These are phyloP conservation scores for Xiphophorus maculatus DNA, from an alignment of 2,113 vertebrate genomes.

Conservation along the genomic window DNA sequence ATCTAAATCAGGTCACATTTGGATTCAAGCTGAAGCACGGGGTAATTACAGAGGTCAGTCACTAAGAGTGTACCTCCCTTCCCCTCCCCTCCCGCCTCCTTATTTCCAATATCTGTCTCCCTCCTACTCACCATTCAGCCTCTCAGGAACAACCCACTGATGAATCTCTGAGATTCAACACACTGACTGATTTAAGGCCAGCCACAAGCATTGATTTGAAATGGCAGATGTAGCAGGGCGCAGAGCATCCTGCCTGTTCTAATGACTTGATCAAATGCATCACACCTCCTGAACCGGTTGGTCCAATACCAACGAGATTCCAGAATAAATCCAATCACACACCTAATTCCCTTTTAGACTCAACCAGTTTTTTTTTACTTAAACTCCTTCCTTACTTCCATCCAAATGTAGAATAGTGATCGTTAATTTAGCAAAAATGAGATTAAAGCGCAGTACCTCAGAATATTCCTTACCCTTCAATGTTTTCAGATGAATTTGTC, in stretches of 20 bases:
- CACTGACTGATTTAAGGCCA: conserved; percentile 78
- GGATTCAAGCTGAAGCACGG: conserved; percentile 73
- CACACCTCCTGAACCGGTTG: conserved; percentile 59
- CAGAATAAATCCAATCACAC: conserved; percentile 63
- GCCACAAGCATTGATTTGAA: conserved; percentile 80
- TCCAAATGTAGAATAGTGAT: conserved; percentile 39
- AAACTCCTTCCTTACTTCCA: conserved; percentile 23
- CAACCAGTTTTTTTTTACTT: conserved; percentile 10
- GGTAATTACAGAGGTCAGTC: conserved; percentile 79
- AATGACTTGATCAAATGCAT: conserved; percentile 81
- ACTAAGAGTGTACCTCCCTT: conserved; percentile 58
- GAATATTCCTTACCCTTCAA: too few relatives aligned
- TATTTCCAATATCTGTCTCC: conserved; percentile 39
- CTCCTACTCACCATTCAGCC: conserved; percentile 35
- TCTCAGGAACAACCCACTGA: conserved; percentile 72
- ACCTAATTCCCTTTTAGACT: conserved; percentile 48
- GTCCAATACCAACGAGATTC: conserved; percentile 50
- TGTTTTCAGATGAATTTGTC: neutral
- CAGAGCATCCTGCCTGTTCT: conserved; percentile 59
- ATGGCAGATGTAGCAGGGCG: conserved; percentile 70
- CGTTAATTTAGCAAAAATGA: conserved; percentile 16
- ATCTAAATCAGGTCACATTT: conserved; percentile 79
- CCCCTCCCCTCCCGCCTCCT: conserved; percentile 42
- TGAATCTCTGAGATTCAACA: conserved; percentile 78
- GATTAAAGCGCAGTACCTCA: neutral